Evolutionary conservation across 2,888 invertebrate genomes (phyloP), one percentile per base, ranked within the genome.

Genomic region (Diabrotica balteata): DNA sequence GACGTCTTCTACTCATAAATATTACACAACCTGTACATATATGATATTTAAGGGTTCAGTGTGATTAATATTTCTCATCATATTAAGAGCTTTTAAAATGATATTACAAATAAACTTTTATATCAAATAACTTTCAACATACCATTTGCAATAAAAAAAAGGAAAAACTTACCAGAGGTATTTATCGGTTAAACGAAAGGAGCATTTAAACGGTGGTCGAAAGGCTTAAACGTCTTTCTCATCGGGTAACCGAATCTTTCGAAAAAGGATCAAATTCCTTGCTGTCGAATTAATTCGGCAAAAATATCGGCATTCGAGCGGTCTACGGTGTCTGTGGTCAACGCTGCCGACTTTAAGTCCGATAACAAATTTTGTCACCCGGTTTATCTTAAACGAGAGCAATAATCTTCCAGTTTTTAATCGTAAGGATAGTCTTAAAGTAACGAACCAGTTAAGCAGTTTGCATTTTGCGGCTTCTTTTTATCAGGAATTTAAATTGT

Each of bases 221-320:
- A 68, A 64, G 67, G 67, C 59, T 69, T 68, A 69, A 62, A 69
- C 55, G 66, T 69, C 54, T 63, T 71, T 55, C 55, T 55, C 55
- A 55, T 72, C 66, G 62, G 62, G 75, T 73, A 75, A 75, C 73
- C 67, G 62, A 72, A 74, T 74, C 71, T 64, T 65, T 69, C 59
- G 51, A 59, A 66, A 65, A 68, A 68, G 72, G 71, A 72, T 75
- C 74, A 72, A 72, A 75, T 75, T 72, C 69, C 74, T 43, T 63
- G 49, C 75, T 69, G 73, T 73, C 73, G 74, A 72, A 70, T 74
- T 74, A 76, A 76, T 74, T 74, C 72, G 63, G 68, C 72, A 73
- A 74, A 72, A 71, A 73, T 70, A 63, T 68, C 63, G 59, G 46
- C 66, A 58, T 60, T 57, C 59, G 59, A 61, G 58, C 54, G 67